Conservation (phyloP, 1,140 invertebrate genomes). For the Drosophila bocqueti region DNA sequence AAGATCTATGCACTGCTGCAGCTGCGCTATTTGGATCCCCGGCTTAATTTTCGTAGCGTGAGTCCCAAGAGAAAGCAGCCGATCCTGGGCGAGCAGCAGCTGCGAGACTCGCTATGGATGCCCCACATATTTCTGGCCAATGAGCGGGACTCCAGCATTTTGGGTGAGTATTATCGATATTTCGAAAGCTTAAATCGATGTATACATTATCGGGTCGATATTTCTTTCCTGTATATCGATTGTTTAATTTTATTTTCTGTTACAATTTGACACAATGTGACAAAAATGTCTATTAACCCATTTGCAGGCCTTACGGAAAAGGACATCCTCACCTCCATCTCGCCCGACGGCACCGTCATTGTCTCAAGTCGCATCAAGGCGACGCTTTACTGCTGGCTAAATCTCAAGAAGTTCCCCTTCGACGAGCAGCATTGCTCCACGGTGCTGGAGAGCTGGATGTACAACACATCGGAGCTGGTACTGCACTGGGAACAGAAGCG, state of each 20-base stretch:
- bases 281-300: too few relatives aligned
- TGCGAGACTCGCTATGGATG: constrained; percentile 91
- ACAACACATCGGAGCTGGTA: constrained; percentile 90
- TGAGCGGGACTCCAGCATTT: constrained; percentile 89
- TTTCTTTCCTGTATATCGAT: too few relatives aligned
- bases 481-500: constrained; percentile 91
- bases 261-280: too few relatives aligned
- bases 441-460: constrained; percentile 93
- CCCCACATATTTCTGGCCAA: constrained; percentile 93
- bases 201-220: too few relatives aligned
- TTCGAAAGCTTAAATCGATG: neutral
- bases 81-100: constrained; percentile 89
- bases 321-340: constrained; percentile 91
- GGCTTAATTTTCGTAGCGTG: constrained; percentile 88
- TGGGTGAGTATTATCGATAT: constrained; percentile 30
- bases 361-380: constrained; percentile 91
- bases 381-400: constrained; percentile 92
- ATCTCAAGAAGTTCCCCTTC: constrained; percentile 94
- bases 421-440: constrained; percentile 92
- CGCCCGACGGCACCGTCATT: constrained; percentile 90
- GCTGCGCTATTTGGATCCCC: constrained; percentile 90
- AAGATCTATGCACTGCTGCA: constrained; percentile 92
- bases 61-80: constrained; percentile 88
- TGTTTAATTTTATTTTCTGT: too few relatives aligned
- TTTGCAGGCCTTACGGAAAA: constrained; percentile 89